A percentile compares a stretch with the other conserved stretches of the same genome.
Conservation (phyloP, 2,797 vertebrate species). For the Momotus momota region DNA sequence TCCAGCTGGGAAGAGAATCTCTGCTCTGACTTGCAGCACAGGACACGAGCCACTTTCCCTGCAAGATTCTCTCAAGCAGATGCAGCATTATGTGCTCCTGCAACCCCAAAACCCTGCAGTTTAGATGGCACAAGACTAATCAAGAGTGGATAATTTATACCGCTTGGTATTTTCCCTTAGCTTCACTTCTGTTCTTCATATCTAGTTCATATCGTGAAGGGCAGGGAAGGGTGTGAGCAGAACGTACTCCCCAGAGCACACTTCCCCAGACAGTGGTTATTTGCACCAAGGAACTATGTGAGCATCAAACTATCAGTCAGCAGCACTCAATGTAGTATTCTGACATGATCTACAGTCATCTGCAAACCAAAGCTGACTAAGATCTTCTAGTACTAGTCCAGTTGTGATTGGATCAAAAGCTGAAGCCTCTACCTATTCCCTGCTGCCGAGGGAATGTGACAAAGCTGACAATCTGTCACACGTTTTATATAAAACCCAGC, state of each 20-base stretch:
- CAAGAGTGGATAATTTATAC: not conserved
- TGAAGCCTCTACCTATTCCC: conserved; percentile 19
- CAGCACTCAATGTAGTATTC: not conserved
- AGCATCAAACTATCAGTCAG: not conserved
- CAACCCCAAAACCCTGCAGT: not conserved
- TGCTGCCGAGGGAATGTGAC: conserved; percentile 19
- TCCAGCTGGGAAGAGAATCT: not conserved
- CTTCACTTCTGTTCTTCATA: not conserved
- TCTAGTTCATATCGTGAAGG: not conserved
- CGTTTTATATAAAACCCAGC: conserved; percentile 36
- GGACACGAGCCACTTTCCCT: not conserved
- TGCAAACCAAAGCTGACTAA: conserved; percentile 16
- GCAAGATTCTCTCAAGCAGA: not conserved
- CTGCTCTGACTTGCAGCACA: not conserved
- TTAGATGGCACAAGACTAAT: not conserved
- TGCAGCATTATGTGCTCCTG: not conserved
- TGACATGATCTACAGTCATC: not conserved
- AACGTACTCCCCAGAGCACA: not conserved
- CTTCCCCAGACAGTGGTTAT: not conserved
- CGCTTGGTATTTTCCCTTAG: not conserved
- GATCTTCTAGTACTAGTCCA: not conserved
- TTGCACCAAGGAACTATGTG: not conserved
- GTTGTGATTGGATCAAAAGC: not conserved
- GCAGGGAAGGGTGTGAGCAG: not conserved
- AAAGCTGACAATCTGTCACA: conserved; percentile 53